A percentile compares a stretch with the other conserved stretches of the same genome.
Evolutionary conservation across 1,140 invertebrate genomes (phyloP).

Genomic region (Amyelois transitella): DNA sequence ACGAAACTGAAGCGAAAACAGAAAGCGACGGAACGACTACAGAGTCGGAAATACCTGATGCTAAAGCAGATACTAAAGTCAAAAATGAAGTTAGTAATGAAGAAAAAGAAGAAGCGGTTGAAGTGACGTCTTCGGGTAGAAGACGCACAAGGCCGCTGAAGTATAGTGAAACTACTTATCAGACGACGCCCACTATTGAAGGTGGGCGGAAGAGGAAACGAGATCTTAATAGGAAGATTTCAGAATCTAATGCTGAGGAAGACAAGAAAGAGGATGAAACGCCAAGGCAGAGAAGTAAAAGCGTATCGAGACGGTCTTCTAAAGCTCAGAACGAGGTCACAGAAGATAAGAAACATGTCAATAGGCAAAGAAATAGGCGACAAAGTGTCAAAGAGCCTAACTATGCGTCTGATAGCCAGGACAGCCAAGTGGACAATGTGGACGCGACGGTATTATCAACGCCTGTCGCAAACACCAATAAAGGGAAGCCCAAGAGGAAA

Average conservation of each 20-base stretch:
- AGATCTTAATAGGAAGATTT: conserved; percentile 50
- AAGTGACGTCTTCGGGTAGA: conserved; percentile 76
- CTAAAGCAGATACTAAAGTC: conserved; percentile 26
- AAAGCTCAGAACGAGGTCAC: conserved; percentile 58
- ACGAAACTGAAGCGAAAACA: conserved; percentile 50
- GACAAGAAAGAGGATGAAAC: conserved; percentile 42
- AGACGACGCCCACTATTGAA: conserved; percentile 52
- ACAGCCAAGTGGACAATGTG: conserved; percentile 53
- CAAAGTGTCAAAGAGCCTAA: conserved; percentile 39
- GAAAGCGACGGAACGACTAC: conserved; percentile 59
- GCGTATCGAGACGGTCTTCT: conserved; percentile 59
- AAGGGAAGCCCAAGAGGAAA: conserved; percentile 67
- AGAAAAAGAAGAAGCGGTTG: conserved; percentile 43
- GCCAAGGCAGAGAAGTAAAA: conserved; percentile 61
- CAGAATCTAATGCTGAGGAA: conserved; percentile 43
- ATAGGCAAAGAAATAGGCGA: conserved; percentile 36
- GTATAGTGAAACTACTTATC: conserved; percentile 76
- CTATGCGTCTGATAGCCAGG: conserved; percentile 64
- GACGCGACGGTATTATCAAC: conserved; percentile 34
- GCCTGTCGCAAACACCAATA: conserved; percentile 26
- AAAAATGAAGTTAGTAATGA: conserved; percentile 33
- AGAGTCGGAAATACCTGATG: conserved; percentile 38
- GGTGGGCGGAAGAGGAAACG: conserved; percentile 54
- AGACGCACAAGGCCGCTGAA: conserved; percentile 76
- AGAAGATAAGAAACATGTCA: conserved; percentile 36